Evolutionary conservation across 2,797 vertebrate genomes (phyloP).

Genomic region (Chaenodraco wilsoni): DNA sequence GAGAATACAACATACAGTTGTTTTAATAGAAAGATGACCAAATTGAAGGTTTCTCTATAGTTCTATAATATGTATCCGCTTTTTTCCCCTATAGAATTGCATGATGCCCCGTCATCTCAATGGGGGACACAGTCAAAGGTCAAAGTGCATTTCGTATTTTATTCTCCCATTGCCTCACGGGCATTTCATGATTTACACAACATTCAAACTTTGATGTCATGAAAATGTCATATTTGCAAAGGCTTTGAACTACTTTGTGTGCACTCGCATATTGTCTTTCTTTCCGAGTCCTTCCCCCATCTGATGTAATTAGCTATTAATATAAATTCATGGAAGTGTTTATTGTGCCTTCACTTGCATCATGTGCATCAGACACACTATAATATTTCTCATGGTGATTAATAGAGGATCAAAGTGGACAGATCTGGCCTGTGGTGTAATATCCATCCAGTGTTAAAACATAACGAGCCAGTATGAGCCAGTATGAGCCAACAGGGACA

Average conservation of each 20-base stretch:
- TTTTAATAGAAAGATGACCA: background rate
- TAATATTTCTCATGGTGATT: slow-evolving; percentile 34
- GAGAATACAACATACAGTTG: background rate
- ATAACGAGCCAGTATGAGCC: slow-evolving; percentile 43
- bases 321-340: slow-evolving; percentile 27
- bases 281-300: slow-evolving; percentile 2
- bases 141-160: background rate
- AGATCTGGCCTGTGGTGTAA: slow-evolving; percentile 34
- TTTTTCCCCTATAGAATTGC: background rate
- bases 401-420: slow-evolving; percentile 32
- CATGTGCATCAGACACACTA: slow-evolving; percentile 16
- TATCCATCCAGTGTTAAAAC: slow-evolving; percentile 52
- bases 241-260: slow-evolving; percentile 8
- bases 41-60: background rate
- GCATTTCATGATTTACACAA: slow-evolving; percentile 1
- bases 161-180: slow-evolving; percentile 1
- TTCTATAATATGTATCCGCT: background rate
- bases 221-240: slow-evolving; percentile 5
- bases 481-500: slow-evolving; percentile 48
- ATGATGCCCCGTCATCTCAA: background rate
- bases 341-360: slow-evolving; percentile 23
- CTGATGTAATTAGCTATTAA: slow-evolving; percentile 19
- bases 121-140: slow-evolving; percentile 4
- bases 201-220: background rate
- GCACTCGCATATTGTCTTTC: background rate